Conservation (phyloP, 2,888 invertebrate species). For the Lysandra bellargus region DNA sequence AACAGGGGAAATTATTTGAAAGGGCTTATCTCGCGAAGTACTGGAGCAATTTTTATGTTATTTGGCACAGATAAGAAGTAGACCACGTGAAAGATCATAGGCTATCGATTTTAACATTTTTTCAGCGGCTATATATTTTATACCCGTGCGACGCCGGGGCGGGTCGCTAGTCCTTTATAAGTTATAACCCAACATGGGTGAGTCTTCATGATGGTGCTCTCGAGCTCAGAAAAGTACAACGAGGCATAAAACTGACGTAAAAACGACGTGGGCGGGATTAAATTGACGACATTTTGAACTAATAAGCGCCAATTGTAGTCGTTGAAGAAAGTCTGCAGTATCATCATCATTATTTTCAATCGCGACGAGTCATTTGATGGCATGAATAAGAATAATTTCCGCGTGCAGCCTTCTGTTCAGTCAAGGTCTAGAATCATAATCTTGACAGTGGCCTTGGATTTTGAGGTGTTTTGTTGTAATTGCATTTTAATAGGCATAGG, state of each 20-base stretch:
- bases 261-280: constrained; percentile 12
- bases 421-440: background rate
- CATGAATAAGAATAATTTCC: constrained; percentile 7
- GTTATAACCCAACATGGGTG: too few species aligned
- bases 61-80: too few species aligned
- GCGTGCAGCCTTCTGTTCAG: constrained; percentile 9
- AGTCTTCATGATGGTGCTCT: background rate
- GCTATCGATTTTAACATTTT: too few species aligned
- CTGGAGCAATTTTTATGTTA: too few species aligned
- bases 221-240: background rate
- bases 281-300: constrained; percentile 22
- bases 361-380: background rate
- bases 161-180: too few species aligned
- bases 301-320: constrained; percentile 17
- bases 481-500: background rate
- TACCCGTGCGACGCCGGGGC: too few species aligned
- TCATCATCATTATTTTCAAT: constrained; percentile 12
- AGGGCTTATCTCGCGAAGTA: too few species aligned
- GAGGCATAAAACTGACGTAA: background rate
- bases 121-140: too few species aligned
- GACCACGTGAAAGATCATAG: too few species aligned
- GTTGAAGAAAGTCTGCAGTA: constrained; percentile 15
- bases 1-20: too few species aligned
- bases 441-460: background rate
- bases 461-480: background rate